phyloP scores from a whole-genome alignment of 2,113 vertebrate genomes.

The Aspiorhynchus laticeps region DNA sequence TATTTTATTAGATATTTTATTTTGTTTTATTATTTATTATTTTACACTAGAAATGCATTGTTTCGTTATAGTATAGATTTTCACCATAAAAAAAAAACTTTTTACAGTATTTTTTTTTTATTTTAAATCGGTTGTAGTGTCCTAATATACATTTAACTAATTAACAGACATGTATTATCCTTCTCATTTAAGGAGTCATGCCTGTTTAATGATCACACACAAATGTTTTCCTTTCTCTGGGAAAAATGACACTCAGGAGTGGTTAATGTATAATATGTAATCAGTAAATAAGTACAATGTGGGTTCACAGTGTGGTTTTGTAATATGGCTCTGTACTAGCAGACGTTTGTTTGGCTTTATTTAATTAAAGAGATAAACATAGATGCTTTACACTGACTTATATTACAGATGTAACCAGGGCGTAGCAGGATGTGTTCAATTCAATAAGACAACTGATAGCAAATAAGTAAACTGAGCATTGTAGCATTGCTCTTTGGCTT shows the following conservation, averaged over 20 bases:
- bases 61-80: not conserved
- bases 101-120: not conserved
- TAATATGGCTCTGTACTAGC: not conserved
- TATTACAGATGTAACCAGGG: not conserved
- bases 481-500: not conserved
- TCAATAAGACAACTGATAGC: not conserved
- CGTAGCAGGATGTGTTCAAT: not conserved
- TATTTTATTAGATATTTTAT: not conserved
- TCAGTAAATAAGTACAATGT: conserved; percentile 21
- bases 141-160: too few relatives aligned
- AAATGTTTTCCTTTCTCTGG: conserved; percentile 17
- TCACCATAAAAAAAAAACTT: too few relatives aligned
- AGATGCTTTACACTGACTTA: not conserved
- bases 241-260: conserved; percentile 4
- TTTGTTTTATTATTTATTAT: not conserved
- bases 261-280: conserved; percentile 6
- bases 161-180: not conserved
- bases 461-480: conserved; percentile 12
- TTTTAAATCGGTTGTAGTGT: not conserved
- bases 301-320: not conserved
- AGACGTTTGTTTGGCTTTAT: not conserved
- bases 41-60: not conserved
- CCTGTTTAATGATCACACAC: conserved; percentile 36
- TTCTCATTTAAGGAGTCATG: not conserved
- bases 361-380: not conserved